Evolutionary conservation across 2,113 vertebrate genomes (phyloP).

Genomic region (Megaleporinus macrocephalus): DNA sequence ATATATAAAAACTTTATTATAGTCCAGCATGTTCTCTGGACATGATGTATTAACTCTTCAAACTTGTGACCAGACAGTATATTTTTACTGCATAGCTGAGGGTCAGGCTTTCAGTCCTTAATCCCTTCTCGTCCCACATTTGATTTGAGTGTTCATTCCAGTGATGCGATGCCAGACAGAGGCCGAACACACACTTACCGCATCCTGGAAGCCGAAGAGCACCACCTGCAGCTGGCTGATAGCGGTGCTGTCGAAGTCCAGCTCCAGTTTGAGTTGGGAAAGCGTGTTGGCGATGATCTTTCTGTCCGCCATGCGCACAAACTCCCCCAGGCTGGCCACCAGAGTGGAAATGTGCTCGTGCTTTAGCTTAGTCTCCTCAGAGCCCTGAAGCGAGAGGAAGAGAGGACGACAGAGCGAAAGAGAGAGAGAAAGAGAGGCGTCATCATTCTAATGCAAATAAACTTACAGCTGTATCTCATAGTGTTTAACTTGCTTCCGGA

Average conservation of each 20-base stretch:
- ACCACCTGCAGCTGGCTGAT: constrained; percentile 96
- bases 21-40: no score
- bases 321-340: constrained; percentile 88
- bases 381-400: constrained; percentile 73
- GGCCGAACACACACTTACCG: constrained; percentile 79
- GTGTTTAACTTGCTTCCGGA: no score
- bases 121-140: not conserved
- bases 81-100: not conserved
- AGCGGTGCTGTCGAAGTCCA: constrained; percentile 95
- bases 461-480: no score
- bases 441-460: no score
- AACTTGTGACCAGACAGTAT: no score
- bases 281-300: constrained; percentile 93
- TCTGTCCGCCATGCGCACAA: constrained; percentile 91
- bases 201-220: constrained; percentile 96
- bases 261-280: constrained; percentile 93
- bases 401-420: not conserved
- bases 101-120: not conserved
- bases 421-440: no score
- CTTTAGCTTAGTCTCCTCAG: constrained; percentile 88
- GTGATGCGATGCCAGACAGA: not conserved
- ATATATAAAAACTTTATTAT: no score
- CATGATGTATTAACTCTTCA: no score
- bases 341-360: constrained; percentile 90
- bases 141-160: not conserved